These are phyloP conservation scores for Genyomyrus donnyi DNA, from an alignment of 2,113 vertebrate genomes.

Conservation along the genomic window DNA sequence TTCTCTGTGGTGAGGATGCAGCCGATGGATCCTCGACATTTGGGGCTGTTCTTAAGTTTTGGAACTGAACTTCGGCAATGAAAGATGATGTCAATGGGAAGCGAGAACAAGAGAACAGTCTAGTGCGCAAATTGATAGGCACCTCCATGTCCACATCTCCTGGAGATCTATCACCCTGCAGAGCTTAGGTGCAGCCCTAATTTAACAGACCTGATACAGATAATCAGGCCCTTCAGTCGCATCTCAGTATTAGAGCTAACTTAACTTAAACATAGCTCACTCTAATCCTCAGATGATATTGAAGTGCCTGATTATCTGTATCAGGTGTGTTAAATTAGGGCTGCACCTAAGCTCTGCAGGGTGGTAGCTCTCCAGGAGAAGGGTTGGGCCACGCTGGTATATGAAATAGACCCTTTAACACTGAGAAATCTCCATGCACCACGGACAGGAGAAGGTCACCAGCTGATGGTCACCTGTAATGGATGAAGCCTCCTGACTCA, in stretches of 20 bases:
- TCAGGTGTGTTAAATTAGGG: not conserved
- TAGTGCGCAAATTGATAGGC: not conserved
- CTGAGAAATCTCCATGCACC: not conserved
- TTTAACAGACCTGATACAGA: not conserved
- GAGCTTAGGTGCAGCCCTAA: not conserved
- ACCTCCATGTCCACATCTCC: not conserved
- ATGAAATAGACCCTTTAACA: not conserved
- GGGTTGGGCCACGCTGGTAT: not conserved
- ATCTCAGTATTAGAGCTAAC: not conserved
- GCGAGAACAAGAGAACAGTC: not conserved
- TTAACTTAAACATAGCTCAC: not conserved
- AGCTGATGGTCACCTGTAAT: not conserved
- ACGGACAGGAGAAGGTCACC: not conserved
- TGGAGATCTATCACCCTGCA: not conserved
- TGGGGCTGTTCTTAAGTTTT: not conserved
- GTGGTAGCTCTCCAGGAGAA: not conserved
- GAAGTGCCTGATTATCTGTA: not conserved
- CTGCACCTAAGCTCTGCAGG: not conserved
- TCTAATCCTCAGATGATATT: not conserved
- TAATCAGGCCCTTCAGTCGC: not conserved
- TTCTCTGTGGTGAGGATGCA: not conserved
- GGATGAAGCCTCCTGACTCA: not conserved
- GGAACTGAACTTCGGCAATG: not conserved
- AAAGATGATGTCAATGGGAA: not conserved
- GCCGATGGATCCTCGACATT: not conserved